phyloP scores from a whole-genome alignment of 1,140 invertebrate genomes.

The Linepithema humile region DNA sequence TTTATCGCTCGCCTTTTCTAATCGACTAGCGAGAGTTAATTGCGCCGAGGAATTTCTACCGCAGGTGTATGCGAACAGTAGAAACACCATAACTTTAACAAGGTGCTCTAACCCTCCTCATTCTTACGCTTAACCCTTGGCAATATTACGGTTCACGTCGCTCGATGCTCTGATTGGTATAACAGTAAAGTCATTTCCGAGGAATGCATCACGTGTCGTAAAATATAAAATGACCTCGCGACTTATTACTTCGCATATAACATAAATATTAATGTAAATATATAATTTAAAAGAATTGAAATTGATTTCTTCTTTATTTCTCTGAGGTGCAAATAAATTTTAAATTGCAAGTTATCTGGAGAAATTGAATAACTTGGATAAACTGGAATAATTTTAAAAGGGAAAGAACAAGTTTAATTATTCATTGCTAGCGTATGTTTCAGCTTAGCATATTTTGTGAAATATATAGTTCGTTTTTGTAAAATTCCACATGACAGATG shows the following conservation, averaged over 20 bases:
- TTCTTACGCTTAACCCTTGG: conserved; percentile 29
- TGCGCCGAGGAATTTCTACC: conserved; percentile 17
- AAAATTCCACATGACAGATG: background rate
- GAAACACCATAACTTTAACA: conserved; percentile 33
- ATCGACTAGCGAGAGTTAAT: conserved; percentile 39
- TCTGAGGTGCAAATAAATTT: background rate
- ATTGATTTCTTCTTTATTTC: background rate
- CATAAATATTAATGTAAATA: background rate
- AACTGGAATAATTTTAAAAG: too few species aligned
- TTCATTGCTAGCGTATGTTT: background rate
- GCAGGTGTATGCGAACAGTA: background rate
- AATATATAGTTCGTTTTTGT: background rate
- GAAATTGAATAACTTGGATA: too few species aligned
- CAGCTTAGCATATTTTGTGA: background rate
- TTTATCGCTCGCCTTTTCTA: conserved; percentile 24
- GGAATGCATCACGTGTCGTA: background rate
- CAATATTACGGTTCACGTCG: conserved; percentile 50
- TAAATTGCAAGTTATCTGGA: too few species aligned
- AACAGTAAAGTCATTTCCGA: conserved; percentile 46
- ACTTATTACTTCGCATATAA: background rate
- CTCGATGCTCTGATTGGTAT: conserved; percentile 47
- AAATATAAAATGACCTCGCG: background rate
- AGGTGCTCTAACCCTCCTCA: conserved; percentile 15
- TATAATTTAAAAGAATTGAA: background rate
- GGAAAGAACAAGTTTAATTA: too few species aligned